Conservation (phyloP, 2,797 vertebrate genomes). For the Thaleichthys pacificus region DNA sequence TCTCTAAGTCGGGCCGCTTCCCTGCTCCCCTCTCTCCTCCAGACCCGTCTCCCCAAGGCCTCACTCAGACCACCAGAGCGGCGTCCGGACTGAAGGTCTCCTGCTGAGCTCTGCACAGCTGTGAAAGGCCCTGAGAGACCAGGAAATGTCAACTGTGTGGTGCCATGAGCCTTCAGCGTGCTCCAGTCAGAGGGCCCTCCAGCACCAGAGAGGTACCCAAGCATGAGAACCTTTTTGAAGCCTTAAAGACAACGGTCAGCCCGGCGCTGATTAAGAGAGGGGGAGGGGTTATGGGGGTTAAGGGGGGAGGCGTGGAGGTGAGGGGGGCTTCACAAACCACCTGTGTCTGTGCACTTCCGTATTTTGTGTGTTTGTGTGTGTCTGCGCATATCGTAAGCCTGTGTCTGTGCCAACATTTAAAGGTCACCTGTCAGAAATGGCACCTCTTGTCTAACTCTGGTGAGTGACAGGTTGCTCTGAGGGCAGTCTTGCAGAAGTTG, state of each 20-base stretch:
- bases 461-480: conserved; percentile 62
- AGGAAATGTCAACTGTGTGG: conserved; percentile 68
- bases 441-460: conserved; percentile 56
- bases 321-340: not conserved
- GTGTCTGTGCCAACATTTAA: not conserved
- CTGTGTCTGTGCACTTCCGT: not conserved
- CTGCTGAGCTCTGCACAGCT: conserved; percentile 32
- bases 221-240: conserved; percentile 28
- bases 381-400: not conserved
- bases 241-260: not conserved
- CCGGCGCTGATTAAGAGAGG: not conserved
- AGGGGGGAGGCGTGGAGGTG: not conserved
- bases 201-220: conserved; percentile 42
- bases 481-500: conserved; percentile 36
- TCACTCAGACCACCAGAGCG: conserved; percentile 29
- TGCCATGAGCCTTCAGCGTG: conserved; percentile 63
- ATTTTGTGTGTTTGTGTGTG: not conserved
- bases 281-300: not conserved
- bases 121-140: conserved; percentile 50
- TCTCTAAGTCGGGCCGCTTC: conserved; percentile 22
- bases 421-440: conserved; percentile 5
- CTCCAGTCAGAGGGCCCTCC: conserved; percentile 52
- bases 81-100: conserved; percentile 40
- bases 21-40: conserved; percentile 47
- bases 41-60: conserved; percentile 32